Percentiles rank a stretch among this genome's conserved stretches.
phyloP scores from a whole-genome alignment of 2,888 invertebrate genomes.

The Aleiodes testaceus region DNA sequence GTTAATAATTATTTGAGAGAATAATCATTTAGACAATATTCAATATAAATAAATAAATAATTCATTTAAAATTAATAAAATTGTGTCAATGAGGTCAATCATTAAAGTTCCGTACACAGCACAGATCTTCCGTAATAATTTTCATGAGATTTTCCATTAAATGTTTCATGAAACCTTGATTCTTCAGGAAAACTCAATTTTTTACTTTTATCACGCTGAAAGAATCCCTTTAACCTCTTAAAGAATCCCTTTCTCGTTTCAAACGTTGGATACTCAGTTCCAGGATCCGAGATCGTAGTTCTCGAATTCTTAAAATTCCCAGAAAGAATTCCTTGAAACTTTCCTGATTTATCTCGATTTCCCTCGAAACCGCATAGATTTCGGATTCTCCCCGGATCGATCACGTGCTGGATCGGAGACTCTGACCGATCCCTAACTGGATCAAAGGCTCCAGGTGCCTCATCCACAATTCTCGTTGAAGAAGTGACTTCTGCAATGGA shows the following conservation, averaged over 20 bases:
- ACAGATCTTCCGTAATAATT: not conserved
- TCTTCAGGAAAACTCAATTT: not conserved
- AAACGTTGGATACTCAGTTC: not conserved
- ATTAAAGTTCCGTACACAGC: not conserved
- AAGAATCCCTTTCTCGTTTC: not conserved
- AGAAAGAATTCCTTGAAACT: not conserved
- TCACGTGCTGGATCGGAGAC: too few species aligned
- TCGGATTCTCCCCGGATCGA: too few species aligned
- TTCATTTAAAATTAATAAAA: not conserved
- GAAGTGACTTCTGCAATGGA: slow-evolving; percentile 2
- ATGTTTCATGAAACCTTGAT: not conserved
- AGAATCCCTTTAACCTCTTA: too few species aligned
- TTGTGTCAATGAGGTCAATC: not conserved
- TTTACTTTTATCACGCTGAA: not conserved
- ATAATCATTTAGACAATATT: not conserved
- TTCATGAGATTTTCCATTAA: not conserved
- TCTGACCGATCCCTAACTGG: not conserved
- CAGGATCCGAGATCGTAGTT: not conserved
- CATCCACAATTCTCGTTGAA: not conserved
- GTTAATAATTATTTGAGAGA: slow-evolving; percentile 8
- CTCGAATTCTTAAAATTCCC: not conserved
- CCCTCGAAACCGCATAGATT: not conserved
- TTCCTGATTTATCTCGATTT: not conserved
- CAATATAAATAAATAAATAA: not conserved
- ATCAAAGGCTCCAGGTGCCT: not conserved